Evolutionary conservation across 2,888 invertebrate genomes (phyloP), one percentile per base, ranked within the genome.

Genomic region (Chironomus riparius): DNA sequence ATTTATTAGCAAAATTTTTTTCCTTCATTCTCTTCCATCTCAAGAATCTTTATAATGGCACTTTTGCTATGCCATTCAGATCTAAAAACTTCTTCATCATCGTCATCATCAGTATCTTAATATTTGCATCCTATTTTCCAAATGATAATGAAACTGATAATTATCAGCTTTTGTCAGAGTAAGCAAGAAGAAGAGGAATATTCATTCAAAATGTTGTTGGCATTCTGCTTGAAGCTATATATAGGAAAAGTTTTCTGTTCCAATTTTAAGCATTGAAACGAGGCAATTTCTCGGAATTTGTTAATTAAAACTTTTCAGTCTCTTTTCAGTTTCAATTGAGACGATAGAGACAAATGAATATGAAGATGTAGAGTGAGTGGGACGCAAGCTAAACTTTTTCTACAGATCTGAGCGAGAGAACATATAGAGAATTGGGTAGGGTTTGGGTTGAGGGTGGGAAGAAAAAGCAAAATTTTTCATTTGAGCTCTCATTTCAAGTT

Each of bases 271-370:
- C 68, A 74, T 74, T 74, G 74, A 74, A 68, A 74, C 74, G 74
- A 74, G 74, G 74, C 74, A 74, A 74, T 74, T 74, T 65, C 68
- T 65, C 47, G 74, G 68, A 74, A 74, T 74, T 74, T 74, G 74
- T 74, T 74, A 74, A 74, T 74, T 74, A 74, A 74, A 74, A 74
- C 68, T 74, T 74, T 74, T 72, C 47, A 47, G 56, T 72, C 72
- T 72, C 72, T 56, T 72, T 72, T 62, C 50, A 70, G 21, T 70
- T 70, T 70, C 72, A 72, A 72, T 72, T 28, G 65, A 65, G 65
- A 65, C 65, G 65, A 24, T 13, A 21, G 24, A 65, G 38, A 38
- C 38, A 38, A 65, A 21, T 65, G 22, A 13, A 65, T 56, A 18
- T 18, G 15, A 56, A 56, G 56, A 56, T 5, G n/a, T 15, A 56